Evolutionary conservation across 2,113 vertebrate genomes (phyloP).

Genomic region (Pseudolaguvia tuberculata): DNA sequence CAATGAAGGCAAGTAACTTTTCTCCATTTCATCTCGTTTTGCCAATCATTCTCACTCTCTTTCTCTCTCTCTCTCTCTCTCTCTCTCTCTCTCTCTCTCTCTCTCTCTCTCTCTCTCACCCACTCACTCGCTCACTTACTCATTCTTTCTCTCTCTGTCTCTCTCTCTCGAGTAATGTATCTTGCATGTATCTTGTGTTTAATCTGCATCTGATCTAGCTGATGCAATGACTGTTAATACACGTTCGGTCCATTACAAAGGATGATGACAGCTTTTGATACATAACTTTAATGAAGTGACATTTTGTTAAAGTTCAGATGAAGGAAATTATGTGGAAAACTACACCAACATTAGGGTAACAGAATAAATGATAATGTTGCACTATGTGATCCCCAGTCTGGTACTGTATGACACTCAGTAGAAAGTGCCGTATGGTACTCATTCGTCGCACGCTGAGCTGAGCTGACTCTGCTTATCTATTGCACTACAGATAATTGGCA

Average conservation of each 20-base stretch:
- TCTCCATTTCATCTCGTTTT: conserved; percentile 40
- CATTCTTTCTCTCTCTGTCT: neutral
- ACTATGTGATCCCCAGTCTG: conserved; percentile 1
- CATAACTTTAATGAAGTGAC: conserved; percentile 37
- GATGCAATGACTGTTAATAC: conserved; percentile 36
- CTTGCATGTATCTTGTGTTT: conserved; percentile 37
- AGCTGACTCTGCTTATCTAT: conserved; percentile 39
- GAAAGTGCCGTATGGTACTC: conserved; percentile 21
- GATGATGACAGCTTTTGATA: conserved; percentile 38
- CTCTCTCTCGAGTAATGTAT: conserved; percentile 18
- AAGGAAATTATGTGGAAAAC: conserved; percentile 14
- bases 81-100: conserved; percentile 1
- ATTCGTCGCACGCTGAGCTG: conserved; percentile 20
- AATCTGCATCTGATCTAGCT: conserved; percentile 34
- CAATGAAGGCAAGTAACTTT: conserved; percentile 83
- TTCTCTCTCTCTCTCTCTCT: conserved; percentile 12
- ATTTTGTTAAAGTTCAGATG: conserved; percentile 27
- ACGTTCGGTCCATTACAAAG: conserved; percentile 33
- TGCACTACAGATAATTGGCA: conserved; percentile 49
- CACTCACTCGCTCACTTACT: too few species aligned
- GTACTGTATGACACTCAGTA: conserved; percentile 5
- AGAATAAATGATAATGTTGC: conserved; percentile 17
- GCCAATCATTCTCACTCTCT: conserved; percentile 10
- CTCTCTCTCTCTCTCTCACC: conserved; percentile 7
- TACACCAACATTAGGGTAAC: conserved; percentile 6